Percentiles rank a stretch among this genome's conserved stretches.
These are phyloP conservation scores for Heteromurus nitidus DNA, from an alignment of 2,888 invertebrate genomes.

Conservation along the genomic window DNA sequence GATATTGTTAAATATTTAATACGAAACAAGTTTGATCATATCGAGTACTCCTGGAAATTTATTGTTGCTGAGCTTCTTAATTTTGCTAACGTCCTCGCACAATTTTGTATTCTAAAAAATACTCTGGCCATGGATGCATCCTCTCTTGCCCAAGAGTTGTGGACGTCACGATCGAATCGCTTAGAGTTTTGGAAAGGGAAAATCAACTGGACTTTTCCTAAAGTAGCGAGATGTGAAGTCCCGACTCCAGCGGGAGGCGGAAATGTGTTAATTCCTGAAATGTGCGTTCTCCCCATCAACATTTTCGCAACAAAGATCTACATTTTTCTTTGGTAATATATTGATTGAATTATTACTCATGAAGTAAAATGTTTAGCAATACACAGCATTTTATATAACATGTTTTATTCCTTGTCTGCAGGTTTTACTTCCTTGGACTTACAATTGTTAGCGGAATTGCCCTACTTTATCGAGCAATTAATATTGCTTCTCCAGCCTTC, in stretches of 20 bases:
- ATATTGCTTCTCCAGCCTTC: slow-evolving; percentile 20
- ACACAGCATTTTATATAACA: neutral
- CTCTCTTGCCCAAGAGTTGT: slow-evolving; percentile 30
- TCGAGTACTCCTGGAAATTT: slow-evolving; percentile 54
- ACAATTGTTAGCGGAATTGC: slow-evolving; percentile 6
- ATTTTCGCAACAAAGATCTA: slow-evolving; percentile 64
- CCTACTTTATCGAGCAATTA: slow-evolving; percentile 33
- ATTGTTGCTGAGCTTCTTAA: slow-evolving; percentile 57
- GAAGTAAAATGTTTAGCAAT: no score
- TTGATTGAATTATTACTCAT: no score
- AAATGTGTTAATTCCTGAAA: neutral
- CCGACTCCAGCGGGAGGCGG: slow-evolving; percentile 3
- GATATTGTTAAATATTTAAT: slow-evolving; percentile 38
- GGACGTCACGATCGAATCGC: slow-evolving; percentile 39
- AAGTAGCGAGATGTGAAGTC: slow-evolving; percentile 55
- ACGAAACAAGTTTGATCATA: slow-evolving; percentile 44
- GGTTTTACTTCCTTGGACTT: slow-evolving; percentile 44
- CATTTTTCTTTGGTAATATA: slow-evolving; percentile 67
- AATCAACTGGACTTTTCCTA: slow-evolving; percentile 50
- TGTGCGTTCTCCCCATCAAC: slow-evolving; percentile 65
- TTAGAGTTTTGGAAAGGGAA: neutral
- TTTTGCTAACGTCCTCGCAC: slow-evolving; percentile 47
- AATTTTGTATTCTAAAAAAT: slow-evolving; percentile 29
- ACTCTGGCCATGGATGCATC: slow-evolving; percentile 7
- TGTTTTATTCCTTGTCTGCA: slow-evolving; percentile 2